Conservation (phyloP, 2,888 invertebrate species). For the Stenichneumon culpator region DNA sequence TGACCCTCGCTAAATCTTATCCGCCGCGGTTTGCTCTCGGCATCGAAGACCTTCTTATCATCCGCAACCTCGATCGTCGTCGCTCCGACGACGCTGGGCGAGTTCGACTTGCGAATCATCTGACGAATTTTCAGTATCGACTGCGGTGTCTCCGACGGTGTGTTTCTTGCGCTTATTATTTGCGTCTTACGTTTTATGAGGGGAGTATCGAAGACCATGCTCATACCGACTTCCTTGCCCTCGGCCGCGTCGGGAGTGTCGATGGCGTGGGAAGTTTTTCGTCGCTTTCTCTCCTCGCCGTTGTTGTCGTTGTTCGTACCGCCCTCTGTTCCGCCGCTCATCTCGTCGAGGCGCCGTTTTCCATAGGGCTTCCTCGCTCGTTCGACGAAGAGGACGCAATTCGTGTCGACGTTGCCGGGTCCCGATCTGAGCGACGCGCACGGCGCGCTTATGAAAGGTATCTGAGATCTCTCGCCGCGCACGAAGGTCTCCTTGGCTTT, state of each 20-base stretch:
- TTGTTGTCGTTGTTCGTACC: constrained; percentile 37
- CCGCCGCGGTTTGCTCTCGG: constrained; percentile 76
- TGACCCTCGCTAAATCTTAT: constrained; percentile 81
- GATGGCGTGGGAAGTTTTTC: constrained; percentile 28
- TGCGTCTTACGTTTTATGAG: constrained; percentile 78
- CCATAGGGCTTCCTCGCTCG: constrained; percentile 55
- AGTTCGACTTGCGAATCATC: constrained; percentile 77
- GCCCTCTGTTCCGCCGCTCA: constrained; percentile 66
- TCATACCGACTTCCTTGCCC: constrained; percentile 66
- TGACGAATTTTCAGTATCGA: constrained; percentile 83
- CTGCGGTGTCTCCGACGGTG: constrained; percentile 78
- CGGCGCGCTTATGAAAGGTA: constrained; percentile 83
- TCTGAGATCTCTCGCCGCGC: constrained; percentile 73
- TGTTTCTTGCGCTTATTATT: constrained; percentile 41
- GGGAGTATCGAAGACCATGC: constrained; percentile 79
- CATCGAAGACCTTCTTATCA: constrained; percentile 55
- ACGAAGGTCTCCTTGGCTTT: constrained; percentile 81
- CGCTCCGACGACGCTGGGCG: constrained; percentile 65
- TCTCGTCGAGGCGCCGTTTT: constrained; percentile 77
- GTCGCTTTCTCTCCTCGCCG: constrained; percentile 63
- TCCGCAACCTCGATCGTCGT: constrained; percentile 19
- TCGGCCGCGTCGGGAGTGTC: constrained; percentile 23
- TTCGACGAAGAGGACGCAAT: constrained; percentile 77
- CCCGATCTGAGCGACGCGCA: constrained; percentile 75
- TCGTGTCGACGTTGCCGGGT: constrained; percentile 65